These are phyloP conservation scores for Sarcoramphus papa DNA, from an alignment of 2,797 vertebrate species.

Conservation along the genomic window DNA sequence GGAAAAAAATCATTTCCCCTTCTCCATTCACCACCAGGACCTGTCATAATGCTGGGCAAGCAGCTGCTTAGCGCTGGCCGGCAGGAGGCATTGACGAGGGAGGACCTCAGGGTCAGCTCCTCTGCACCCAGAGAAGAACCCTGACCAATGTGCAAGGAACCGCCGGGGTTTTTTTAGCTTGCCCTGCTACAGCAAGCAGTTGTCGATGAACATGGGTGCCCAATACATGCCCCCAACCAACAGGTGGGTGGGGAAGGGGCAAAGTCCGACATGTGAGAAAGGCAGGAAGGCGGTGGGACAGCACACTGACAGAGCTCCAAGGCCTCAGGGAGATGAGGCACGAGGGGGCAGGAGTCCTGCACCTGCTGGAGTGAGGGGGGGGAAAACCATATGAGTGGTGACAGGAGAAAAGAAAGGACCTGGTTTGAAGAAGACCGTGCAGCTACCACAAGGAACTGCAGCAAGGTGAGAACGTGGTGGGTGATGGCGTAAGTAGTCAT, in stretches of 20 bases:
- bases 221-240: not conserved
- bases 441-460: not conserved
- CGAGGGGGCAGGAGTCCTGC: rapidly evolving
- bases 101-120: not conserved
- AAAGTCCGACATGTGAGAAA: not conserved
- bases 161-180: rapidly evolving
- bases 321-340: not conserved
- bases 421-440: not conserved
- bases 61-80: not conserved
- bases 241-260: not conserved
- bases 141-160: not conserved
- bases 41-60: not conserved
- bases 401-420: not conserved
- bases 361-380: not conserved
- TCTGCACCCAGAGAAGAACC: not conserved
- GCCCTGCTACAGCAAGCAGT: not conserved
- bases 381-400: rapidly evolving
- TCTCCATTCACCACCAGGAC: not conserved
- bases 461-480: not conserved
- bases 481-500: not conserved
- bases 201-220: not conserved
- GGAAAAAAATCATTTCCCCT: conserved; percentile 12
- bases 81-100: not conserved
- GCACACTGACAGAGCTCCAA: not conserved
- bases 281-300: rapidly evolving